Conservation (phyloP, 2,888 invertebrate species). For the Ichneumoninae sp. region DNA sequence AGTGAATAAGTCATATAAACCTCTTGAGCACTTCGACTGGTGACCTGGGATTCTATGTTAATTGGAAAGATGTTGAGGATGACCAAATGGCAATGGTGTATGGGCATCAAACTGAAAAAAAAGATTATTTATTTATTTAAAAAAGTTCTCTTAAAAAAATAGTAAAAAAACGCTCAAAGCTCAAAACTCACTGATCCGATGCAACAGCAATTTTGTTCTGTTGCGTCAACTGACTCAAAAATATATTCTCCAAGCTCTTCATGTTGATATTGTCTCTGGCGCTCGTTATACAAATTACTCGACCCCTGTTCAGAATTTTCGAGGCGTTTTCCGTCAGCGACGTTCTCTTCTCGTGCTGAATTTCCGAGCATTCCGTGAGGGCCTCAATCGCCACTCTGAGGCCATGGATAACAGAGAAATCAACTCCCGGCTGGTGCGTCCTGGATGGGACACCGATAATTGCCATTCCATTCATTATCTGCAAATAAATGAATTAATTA, state of each 20-base stretch:
- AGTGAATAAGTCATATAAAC: constrained; percentile 67
- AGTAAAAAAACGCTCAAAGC: background rate
- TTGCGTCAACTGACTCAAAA: constrained; percentile 91
- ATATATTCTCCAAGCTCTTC: constrained; percentile 94
- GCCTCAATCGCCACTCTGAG: constrained; percentile 94
- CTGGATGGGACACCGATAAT: constrained; percentile 92
- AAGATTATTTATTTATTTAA: constrained; percentile 38
- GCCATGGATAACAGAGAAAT: constrained; percentile 92
- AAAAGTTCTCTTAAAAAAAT: constrained; percentile 8
- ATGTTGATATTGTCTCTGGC: constrained; percentile 95
- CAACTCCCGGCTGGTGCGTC: constrained; percentile 86
- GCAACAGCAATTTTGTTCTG: constrained; percentile 90
- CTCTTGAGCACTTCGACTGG: constrained; percentile 89
- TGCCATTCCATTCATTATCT: constrained; percentile 94
- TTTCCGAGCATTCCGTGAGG: constrained; percentile 92
- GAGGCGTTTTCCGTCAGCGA: constrained; percentile 84
- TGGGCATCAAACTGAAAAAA: constrained; percentile 88
- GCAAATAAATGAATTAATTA: constrained; percentile 14
- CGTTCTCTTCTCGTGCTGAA: constrained; percentile 88
- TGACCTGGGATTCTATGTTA: constrained; percentile 91
- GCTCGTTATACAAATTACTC: constrained; percentile 96
- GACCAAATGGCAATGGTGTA: constrained; percentile 95
- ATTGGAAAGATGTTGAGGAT: constrained; percentile 95
- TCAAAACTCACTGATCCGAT: constrained; percentile 86
- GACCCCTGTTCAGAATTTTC: constrained; percentile 87